Evolutionary conservation across 2,797 vertebrate genomes (phyloP), one percentile per base, ranked within the genome.

Genomic region (Lacerta bilineata): DNA sequence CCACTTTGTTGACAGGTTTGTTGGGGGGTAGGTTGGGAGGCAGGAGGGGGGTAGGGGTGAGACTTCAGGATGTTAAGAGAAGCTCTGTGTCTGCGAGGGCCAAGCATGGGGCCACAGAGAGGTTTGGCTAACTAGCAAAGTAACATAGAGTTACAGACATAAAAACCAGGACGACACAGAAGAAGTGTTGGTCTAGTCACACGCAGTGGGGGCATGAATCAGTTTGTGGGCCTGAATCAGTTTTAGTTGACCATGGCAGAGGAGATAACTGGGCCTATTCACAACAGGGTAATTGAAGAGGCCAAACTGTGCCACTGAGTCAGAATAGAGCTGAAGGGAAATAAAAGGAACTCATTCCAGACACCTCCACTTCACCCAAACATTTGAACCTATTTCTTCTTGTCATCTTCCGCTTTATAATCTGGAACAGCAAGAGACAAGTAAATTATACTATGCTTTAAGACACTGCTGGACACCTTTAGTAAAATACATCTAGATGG

Each of bases 1-100:
- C 94, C 98, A 98, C 93, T 98, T 99, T 0, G 98, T 98, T 11
- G 99, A 99, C 97, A 98, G 98, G 99, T 99, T 89, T 79, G 84
- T 27, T 86, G 61, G 66, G 76, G 80, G 23, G 55, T 69, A 92
- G 0, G 1, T 43, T 29, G 0, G 50, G 50, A 55, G 50, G 50
- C 50, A 55, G 50, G 0, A 25, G 61, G 20, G 39, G 23, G 1
- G 0, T 0, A 0, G 78, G 79, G 39, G 2, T 27, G 8, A 8
- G 84, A 10, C 9, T 39, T 72, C 17, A 0, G 0, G 4, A 25
- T n/a, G 39, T 25, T 69, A 17, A 27, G 8, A 50, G 39, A 41
- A 39, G 20, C 25, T 83, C 68, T 43, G 27, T 6, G 50, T 79
- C 74, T 43, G 74, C 79, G 27, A 68, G 25, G 64, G 23, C 55